phyloP scores from a whole-genome alignment of 2,888 invertebrate species.

The Tineola bisselliella region DNA sequence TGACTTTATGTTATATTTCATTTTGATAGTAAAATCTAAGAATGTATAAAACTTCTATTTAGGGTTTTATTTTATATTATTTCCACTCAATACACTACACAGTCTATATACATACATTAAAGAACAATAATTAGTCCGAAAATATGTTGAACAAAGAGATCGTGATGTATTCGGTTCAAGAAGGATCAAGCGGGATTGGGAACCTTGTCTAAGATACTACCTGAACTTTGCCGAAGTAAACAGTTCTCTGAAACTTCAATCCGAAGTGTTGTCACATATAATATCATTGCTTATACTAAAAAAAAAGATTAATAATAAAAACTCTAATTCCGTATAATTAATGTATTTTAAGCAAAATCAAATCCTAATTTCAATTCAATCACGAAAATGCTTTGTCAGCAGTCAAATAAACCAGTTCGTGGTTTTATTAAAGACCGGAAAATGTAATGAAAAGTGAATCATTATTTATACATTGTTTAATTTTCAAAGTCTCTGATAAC shows the following conservation, averaged over 20 bases:
- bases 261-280: no score
- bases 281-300: no score
- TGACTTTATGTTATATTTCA: no score
- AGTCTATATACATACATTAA: neutral
- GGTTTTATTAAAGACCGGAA: neutral
- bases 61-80: no score
- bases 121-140: neutral
- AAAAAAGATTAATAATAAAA: neutral
- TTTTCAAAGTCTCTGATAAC: slow-evolving; percentile 25
- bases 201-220: neutral
- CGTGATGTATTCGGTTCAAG: neutral
- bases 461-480: slow-evolving; percentile 28
- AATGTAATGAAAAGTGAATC: slow-evolving; percentile 18
- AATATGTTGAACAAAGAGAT: neutral
- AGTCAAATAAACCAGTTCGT: neutral
- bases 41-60: no score
- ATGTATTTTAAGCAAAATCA: neutral
- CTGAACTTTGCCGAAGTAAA: neutral
- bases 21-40: no score
- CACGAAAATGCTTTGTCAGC: neutral
- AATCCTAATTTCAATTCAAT: neutral
- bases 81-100: no score
- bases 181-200: neutral
- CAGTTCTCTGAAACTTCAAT: no score
- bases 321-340: neutral